Percentiles rank a stretch among this genome's conserved stretches.
phyloP scores from a whole-genome alignment of 2,888 invertebrate species.

The Lutraria lutraria region DNA sequence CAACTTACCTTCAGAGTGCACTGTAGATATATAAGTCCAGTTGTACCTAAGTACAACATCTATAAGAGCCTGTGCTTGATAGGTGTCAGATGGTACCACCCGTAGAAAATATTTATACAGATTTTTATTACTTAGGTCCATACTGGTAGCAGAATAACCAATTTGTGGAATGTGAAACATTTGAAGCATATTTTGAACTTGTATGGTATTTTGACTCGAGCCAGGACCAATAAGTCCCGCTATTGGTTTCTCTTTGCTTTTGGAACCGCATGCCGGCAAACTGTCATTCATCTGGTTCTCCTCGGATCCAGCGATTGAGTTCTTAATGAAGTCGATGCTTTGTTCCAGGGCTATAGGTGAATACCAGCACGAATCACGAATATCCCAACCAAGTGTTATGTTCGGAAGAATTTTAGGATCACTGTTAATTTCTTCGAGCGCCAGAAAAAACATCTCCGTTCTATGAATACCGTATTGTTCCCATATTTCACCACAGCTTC shows the following conservation, averaged over 20 bases:
- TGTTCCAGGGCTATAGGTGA: slow-evolving; percentile 93
- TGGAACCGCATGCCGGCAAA: slow-evolving; percentile 47
- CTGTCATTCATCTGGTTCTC: slow-evolving; percentile 61
- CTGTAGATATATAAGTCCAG: slow-evolving; percentile 93
- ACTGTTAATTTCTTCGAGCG: slow-evolving; percentile 88
- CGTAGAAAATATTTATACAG: slow-evolving; percentile 92
- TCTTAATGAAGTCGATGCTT: slow-evolving; percentile 92
- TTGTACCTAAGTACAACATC: slow-evolving; percentile 88
- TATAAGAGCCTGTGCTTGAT: slow-evolving; percentile 92
- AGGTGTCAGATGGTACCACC: slow-evolving; percentile 92
- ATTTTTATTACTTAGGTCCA: slow-evolving; percentile 92
- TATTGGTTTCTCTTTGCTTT: slow-evolving; percentile 85
- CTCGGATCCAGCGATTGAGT: slow-evolving; percentile 87
- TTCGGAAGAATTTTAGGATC: slow-evolving; percentile 89
- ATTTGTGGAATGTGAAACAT: slow-evolving; percentile 90
- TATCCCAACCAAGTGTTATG: slow-evolving; percentile 90
- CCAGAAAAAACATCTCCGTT: slow-evolving; percentile 88
- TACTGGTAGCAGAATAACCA: slow-evolving; percentile 92
- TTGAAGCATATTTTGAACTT: slow-evolving; percentile 92
- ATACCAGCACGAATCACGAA: slow-evolving; percentile 94
- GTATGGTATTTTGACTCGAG: slow-evolving; percentile 90
- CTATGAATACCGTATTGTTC: slow-evolving; percentile 93
- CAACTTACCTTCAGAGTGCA: slow-evolving; percentile 92
- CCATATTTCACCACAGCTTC: slow-evolving; percentile 90
- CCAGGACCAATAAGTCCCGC: slow-evolving; percentile 93